A percentile compares a stretch with the other conserved stretches of the same genome.
Evolutionary conservation across 1,140 invertebrate genomes (phyloP).

Genomic region (Brachionus calyciflorus): DNA sequence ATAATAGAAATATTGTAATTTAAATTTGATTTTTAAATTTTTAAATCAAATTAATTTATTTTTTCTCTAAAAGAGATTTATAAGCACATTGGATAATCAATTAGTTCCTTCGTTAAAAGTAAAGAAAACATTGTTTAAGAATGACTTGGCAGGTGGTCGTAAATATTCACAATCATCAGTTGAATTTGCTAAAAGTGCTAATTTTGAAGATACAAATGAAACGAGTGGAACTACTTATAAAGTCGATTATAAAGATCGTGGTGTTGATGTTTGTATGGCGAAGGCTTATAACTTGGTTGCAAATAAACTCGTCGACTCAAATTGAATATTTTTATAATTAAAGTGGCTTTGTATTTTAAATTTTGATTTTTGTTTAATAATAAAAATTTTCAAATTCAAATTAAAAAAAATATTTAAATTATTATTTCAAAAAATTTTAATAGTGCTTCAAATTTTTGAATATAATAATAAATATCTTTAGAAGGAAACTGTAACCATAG

Average conservation of each 20-base stretch:
- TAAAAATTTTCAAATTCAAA: no score
- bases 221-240: background rate
- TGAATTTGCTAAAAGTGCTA: background rate
- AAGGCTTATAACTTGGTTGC: constrained; percentile 39
- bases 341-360: no score
- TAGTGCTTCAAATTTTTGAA: no score
- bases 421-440: no score
- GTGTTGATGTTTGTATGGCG: constrained; percentile 40
- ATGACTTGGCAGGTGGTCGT: background rate
- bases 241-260: constrained; percentile 41
- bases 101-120: constrained; percentile 36
- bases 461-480: no score
- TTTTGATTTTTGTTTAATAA: no score
- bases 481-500: no score
- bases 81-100: constrained; percentile 31
- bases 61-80: constrained; percentile 22
- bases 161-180: background rate
- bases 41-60: background rate
- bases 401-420: no score
- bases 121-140: background rate
- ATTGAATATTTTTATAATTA: no score
- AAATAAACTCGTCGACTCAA: background rate
- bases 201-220: background rate
- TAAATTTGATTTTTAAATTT: background rate
- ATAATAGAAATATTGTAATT: constrained; percentile 40